Evolutionary conservation across 2,888 invertebrate genomes (phyloP).

Genomic region (Thera obeliscata): DNA sequence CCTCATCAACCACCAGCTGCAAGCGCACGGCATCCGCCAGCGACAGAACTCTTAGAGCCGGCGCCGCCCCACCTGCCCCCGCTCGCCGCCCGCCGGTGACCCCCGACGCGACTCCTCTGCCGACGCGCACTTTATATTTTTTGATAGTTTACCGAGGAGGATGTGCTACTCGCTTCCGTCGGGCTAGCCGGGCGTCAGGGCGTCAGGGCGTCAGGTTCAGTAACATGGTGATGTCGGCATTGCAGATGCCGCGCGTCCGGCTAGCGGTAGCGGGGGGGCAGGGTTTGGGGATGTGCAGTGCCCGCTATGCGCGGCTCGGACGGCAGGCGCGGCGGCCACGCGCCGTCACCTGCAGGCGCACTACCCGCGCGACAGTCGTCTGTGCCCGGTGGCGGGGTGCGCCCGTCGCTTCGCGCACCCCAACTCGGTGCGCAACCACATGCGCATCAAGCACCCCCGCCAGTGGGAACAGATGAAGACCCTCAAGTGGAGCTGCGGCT

Average conservation of each 20-base stretch:
- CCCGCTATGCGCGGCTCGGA: conserved; percentile 88
- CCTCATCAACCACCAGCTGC: conserved; percentile 90
- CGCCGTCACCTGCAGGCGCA: conserved; percentile 91
- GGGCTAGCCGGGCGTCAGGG: conserved; percentile 64
- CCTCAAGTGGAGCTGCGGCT: conserved; percentile 88
- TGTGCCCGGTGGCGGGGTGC: conserved; percentile 91
- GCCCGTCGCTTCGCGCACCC: conserved; percentile 91
- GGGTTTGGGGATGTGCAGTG: conserved; percentile 78
- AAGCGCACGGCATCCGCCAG: conserved; percentile 90
- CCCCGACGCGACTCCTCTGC: conserved; percentile 37
- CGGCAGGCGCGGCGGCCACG: conserved; percentile 87
- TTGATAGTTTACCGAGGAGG: conserved; percentile 66
- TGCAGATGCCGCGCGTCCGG: conserved; percentile 82
- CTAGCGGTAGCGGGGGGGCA: conserved; percentile 45
- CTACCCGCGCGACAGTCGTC: conserved; percentile 93
- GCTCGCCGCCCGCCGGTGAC: conserved; percentile 59
- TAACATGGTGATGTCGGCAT: conserved; percentile 83
- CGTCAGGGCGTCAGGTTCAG: conserved; percentile 49
- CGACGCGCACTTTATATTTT: conserved; percentile 64
- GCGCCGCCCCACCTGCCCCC: conserved; percentile 54
- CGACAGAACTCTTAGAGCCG: conserved; percentile 85
- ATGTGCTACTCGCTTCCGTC: conserved; percentile 50
- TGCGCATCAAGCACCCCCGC: conserved; percentile 92
- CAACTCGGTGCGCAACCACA: conserved; percentile 94
- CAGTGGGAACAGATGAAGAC: conserved; percentile 95